These are phyloP conservation scores for Gymnocheta viridis DNA, from an alignment of 2,888 invertebrate genomes.

Conservation along the genomic window DNA sequence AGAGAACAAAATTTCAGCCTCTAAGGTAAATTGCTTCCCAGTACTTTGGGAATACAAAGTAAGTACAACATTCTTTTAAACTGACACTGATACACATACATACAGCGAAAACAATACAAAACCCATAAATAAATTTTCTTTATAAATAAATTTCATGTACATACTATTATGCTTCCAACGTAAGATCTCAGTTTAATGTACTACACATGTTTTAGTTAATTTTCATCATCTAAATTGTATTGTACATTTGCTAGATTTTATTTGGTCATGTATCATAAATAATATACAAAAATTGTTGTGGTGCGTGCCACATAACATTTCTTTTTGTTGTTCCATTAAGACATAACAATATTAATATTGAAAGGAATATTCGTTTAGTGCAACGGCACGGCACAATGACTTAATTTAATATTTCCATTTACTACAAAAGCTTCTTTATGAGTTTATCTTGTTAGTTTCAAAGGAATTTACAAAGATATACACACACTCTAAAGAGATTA, in stretches of 20 bases:
- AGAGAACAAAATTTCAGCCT: too few relatives aligned
- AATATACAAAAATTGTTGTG: conserved; percentile 9
- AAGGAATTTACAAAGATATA: neutral
- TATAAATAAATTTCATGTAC: neutral
- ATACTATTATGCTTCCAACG: neutral
- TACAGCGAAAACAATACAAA: too few relatives aligned
- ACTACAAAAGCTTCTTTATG: neutral
- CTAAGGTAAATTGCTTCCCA: too few relatives aligned
- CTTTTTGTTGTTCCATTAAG: neutral
- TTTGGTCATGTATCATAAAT: neutral
- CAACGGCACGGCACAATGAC: neutral
- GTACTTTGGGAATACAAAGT: too few relatives aligned
- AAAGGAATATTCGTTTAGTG: conserved; percentile 16
- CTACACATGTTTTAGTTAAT: neutral
- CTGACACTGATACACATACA: too few relatives aligned
- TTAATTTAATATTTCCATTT: neutral
- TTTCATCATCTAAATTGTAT: neutral
- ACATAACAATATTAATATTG: neutral
- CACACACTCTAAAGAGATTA: neutral
- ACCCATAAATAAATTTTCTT: too few relatives aligned
- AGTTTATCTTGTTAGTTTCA: neutral
- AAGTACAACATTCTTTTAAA: too few relatives aligned
- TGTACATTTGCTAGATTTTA: neutral
- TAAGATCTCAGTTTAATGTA: neutral
- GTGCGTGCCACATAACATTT: conserved; percentile 27